Evolutionary conservation across 2,888 invertebrate genomes (phyloP), one percentile per base, ranked within the genome.

Genomic region (Notocelia uddmanniana): DNA sequence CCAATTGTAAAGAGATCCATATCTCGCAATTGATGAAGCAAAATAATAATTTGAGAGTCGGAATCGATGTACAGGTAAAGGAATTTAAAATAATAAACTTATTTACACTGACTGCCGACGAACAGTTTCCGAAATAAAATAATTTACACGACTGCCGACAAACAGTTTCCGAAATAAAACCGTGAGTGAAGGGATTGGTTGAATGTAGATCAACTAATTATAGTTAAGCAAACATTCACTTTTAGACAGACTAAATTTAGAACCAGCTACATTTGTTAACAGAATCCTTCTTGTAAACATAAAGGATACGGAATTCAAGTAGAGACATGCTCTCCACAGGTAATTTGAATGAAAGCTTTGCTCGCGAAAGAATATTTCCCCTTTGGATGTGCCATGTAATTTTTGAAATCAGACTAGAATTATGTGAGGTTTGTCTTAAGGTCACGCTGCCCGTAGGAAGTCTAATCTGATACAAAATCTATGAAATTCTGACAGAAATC

Each of bases 211-310:
- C 21, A 10, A 26, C 31, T 59, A 66, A 59, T 71, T 71, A 66
- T 48, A 70, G 64, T 26, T 58, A 41, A 48, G 64, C n/a, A 59
- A 70, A 71, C 66, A 59, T 71, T 71, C 70, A 71, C 66, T 71
- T 71, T 66, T 41, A 50, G 34, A 10, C n/a, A 23, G 18, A 21
- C 64, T 41, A 70, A 58, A 64, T 52, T 64, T 58, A 58, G 26
- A 41, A 50, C 34, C 41, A 18, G 37, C 8, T 58, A 18, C 10
- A 19, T 10, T 50, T 9, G 18, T 19, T 19, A n/a, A 55, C 5
- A n/a, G 15, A 9, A 26, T 26, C 13, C 15, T 23, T 54, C 50
- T 19, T 19, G 18, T 18, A 10, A 18, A 19, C 2, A 50, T 50
- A 0, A 6, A 41, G 13, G 13, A 13, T 10, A 41, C 11, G 41